Percentiles rank a stretch among this genome's conserved stretches.
These are phyloP conservation scores for Alviniconcha marisindica DNA, from an alignment of 1,140 invertebrate species.

Conservation along the genomic window DNA sequence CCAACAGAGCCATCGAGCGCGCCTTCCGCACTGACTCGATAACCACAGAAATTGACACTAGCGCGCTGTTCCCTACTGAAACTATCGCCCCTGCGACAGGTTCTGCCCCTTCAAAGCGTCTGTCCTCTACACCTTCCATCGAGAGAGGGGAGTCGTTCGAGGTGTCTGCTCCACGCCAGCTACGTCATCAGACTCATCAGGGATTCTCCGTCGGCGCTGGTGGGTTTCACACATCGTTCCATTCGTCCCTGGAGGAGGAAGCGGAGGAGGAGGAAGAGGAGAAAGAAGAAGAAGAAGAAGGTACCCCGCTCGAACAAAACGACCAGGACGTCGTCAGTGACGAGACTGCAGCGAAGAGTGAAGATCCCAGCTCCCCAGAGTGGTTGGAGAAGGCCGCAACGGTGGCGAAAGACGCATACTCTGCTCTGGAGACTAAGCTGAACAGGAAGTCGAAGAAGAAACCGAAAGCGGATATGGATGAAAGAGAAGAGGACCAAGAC, in stretches of 20 bases:
- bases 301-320: neutral
- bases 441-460: too few species aligned
- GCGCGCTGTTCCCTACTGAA: too few species aligned
- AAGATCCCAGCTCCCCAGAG: neutral
- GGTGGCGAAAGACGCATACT: too few species aligned
- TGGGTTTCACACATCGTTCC: conserved; percentile 7
- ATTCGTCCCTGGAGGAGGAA: neutral
- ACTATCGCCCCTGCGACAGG: too few species aligned
- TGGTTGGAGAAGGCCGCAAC: too few species aligned
- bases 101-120: neutral
- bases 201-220: conserved; percentile 16
- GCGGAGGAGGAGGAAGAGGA: neutral
- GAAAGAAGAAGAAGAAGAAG: neutral
- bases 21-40: too few species aligned
- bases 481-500: too few species aligned
- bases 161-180: neutral
- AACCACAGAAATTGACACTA: too few species aligned
- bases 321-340: neutral
- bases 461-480: too few species aligned
- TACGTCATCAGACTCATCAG: neutral
- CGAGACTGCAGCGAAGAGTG: neutral
- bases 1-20: too few species aligned
- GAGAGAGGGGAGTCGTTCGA: neutral
- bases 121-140: neutral
- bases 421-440: too few species aligned